A percentile compares a stretch with the other conserved stretches of the same genome.
phyloP scores from a whole-genome alignment of 2,113 vertebrate species.

The Varanus komodoensis region DNA sequence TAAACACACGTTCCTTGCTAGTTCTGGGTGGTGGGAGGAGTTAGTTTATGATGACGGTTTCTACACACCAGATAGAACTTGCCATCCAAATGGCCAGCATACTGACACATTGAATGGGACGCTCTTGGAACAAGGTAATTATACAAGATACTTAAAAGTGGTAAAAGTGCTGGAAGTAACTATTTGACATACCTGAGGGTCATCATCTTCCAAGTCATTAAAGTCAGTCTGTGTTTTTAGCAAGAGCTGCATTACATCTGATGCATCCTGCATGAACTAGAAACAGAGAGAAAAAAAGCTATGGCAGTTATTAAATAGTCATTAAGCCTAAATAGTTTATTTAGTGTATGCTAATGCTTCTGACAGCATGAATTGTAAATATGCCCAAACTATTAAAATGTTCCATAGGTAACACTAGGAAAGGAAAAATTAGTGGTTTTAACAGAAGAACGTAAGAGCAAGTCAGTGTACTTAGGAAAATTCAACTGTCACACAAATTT shows the following conservation, averaged over 20 bases:
- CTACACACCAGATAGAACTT: too few relatives aligned
- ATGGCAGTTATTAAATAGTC: not conserved
- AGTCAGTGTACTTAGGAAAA: not conserved
- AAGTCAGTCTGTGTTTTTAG: constrained; percentile 98
- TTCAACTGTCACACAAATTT: not conserved
- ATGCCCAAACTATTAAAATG: not conserved
- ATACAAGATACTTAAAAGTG: not conserved
- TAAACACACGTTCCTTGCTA: too few relatives aligned
- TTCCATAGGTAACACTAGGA: not conserved
- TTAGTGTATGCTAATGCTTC: not conserved
- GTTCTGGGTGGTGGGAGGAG: too few relatives aligned
- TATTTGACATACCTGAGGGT: constrained; percentile 87
- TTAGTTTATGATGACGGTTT: too few relatives aligned
- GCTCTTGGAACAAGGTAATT: not conserved
- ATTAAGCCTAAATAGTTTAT: not conserved
- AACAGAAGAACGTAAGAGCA: not conserved
- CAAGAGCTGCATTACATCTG: constrained; percentile 96
- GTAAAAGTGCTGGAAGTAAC: not conserved
- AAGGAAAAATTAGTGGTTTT: not conserved
- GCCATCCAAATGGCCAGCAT: not conserved
- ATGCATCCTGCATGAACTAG: constrained; percentile 99
- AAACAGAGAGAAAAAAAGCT: constrained; percentile 40
- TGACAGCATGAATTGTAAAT: not conserved
- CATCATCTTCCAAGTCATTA: constrained; percentile 95
- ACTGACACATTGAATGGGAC: not conserved